Evolutionary conservation across 2,113 vertebrate species (phyloP).

Genomic region (Ptilorrhoa leucosticta): DNA sequence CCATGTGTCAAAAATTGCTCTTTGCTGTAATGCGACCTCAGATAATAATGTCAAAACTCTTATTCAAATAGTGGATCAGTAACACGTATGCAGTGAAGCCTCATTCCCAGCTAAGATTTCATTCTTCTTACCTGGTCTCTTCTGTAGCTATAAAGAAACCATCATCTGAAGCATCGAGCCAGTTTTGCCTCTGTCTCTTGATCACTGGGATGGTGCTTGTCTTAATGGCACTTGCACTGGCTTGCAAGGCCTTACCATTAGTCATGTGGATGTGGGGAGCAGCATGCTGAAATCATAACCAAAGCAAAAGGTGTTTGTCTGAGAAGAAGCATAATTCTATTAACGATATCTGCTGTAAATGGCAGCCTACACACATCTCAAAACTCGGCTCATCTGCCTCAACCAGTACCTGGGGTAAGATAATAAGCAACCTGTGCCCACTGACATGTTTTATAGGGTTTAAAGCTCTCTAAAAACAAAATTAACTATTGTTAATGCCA

Average conservation of each 20-base stretch:
- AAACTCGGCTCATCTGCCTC: not conserved
- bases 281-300: constrained; percentile 57
- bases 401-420: not conserved
- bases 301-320: not conserved
- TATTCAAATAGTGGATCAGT: not conserved
- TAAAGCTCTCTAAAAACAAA: not conserved
- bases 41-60: not conserved
- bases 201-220: constrained; percentile 77
- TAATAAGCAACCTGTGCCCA: not conserved
- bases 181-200: constrained; percentile 86
- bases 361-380: not conserved
- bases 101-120: not conserved
- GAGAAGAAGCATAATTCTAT: not conserved
- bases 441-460: not conserved
- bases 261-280: constrained; percentile 68
- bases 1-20: not conserved
- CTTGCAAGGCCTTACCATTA: constrained; percentile 77
- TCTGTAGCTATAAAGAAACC: constrained; percentile 90
- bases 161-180: constrained; percentile 88
- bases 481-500: not conserved
- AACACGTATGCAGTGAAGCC: constrained; percentile 42
- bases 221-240: constrained; percentile 68
- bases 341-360: not conserved
- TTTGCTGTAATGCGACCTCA: not conserved
- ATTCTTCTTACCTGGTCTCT: constrained; percentile 85